Evolutionary conservation across 1,140 invertebrate genomes (phyloP), one percentile per base, ranked within the genome.

Genomic region (Drosophila saltans): DNA sequence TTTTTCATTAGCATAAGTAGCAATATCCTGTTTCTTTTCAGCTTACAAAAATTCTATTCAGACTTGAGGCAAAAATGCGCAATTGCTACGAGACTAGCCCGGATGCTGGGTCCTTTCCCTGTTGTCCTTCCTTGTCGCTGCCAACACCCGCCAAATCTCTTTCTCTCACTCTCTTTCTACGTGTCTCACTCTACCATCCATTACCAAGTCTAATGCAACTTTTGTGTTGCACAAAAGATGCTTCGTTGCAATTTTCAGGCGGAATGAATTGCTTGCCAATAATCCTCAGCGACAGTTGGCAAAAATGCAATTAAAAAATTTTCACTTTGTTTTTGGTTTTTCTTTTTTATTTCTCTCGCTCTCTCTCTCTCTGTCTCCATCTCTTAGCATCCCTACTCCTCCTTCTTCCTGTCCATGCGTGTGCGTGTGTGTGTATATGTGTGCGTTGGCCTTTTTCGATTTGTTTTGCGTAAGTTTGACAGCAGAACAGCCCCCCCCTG

Each of bases 271-370:
- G 83, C 80, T 88, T 88, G 84, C 84, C 84, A 89, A 89, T 89
- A 89, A 89, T 89, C 84, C 80, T 67, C 69, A 81, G 84, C 69
- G 84, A 89, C 84, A 89, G 80, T 89, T 89, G 84, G 84, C 84
- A 89, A 89, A 89, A 89, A 89, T 89, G 84, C 84, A 89, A 89
- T 89, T 89, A 89, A 89, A 89, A 89, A 89, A 84, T 88, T 72
- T 86, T 83, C 77, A 89, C 84, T 88, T 88, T 88, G 73, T 83
- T 63, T 70, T 78, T 65, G 61, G 45, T 62, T 39, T 16, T 21
- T 10, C 39, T n/a, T 21, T 26, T 7, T 3, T 21, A 2, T 30
- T 33, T 11, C 5, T 24, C 2, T 3, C 5, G 8, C 36, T 60
- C 66, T 55, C 7, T 39, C 16, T 8, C 36, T 60, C 66, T 55